Evolutionary conservation across 2,113 vertebrate species (phyloP).

Genomic region (Smithornis capensis): DNA sequence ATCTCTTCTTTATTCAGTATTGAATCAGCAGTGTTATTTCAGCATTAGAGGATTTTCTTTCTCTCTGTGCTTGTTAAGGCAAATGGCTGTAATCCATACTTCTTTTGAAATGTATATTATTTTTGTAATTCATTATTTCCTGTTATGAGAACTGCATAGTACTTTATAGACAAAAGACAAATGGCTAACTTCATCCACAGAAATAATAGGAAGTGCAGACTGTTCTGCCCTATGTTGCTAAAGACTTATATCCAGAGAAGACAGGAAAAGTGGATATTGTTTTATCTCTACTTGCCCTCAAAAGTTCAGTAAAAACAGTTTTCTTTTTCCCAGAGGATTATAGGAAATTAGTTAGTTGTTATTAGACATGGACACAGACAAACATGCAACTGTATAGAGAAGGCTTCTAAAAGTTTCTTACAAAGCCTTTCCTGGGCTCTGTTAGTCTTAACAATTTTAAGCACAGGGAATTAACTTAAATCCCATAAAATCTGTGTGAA

Average conservation of each 20-base stretch:
- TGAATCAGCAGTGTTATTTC: slow-evolving; percentile 8
- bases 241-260: background rate
- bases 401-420: background rate
- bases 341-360: background rate
- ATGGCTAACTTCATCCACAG: background rate
- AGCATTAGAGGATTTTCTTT: background rate
- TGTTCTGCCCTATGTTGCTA: background rate
- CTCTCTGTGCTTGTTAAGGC: background rate
- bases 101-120: slow-evolving; percentile 11
- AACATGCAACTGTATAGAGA: background rate
- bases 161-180: background rate
- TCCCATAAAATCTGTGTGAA: background rate
- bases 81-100: background rate
- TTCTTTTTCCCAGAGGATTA: background rate
- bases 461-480: background rate
- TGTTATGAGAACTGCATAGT: background rate
- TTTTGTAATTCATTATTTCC: background rate
- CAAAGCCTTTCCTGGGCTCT: background rate
- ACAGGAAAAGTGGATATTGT: background rate
- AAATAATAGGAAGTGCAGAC: background rate
- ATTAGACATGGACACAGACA: background rate
- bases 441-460: background rate
- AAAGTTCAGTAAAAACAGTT: background rate
- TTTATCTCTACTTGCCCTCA: background rate
- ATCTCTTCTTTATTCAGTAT: background rate